Percentiles rank a stretch among this genome's conserved stretches.
Conservation (phyloP, 2,113 vertebrate species). For the Erinaceus europaeus region DNA sequence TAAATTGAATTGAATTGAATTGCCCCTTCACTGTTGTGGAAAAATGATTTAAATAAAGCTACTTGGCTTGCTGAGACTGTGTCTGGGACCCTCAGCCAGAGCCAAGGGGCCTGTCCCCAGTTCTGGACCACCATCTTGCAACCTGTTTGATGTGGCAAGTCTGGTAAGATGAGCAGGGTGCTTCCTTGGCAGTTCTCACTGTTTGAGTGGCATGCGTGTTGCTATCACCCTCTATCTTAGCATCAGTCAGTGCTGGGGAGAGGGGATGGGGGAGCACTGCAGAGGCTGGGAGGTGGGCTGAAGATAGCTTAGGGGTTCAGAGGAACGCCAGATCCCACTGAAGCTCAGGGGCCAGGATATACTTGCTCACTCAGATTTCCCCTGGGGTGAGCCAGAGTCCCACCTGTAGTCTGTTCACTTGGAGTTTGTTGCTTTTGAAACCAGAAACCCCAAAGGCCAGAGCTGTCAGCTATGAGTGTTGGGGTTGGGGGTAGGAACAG, state of each 20-base stretch:
- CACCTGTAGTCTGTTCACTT: no score
- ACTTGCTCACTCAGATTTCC: neutral
- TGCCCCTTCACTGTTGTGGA: neutral
- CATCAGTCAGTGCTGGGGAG: no score
- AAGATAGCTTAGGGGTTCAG: neutral
- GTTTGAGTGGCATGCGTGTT: neutral
- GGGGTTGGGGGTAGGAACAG: no score
- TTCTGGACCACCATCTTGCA: neutral
- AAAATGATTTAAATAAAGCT: conserved; percentile 26
- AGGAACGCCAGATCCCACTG: neutral
- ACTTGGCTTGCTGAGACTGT: neutral
- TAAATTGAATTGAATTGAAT: conserved; percentile 6
- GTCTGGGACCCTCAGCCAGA: neutral
- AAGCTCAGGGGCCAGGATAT: neutral
- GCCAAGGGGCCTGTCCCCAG: neutral
- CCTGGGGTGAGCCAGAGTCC: neutral
- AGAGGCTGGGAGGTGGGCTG: neutral
- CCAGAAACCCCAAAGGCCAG: no score
- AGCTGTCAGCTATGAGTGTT: no score
- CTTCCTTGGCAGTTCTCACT: neutral
- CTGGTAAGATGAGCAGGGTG: neutral
- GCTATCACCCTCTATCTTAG: neutral
- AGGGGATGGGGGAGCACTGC: neutral
- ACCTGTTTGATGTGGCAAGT: neutral
- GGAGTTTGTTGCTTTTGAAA: no score